Evolutionary conservation across 2,888 invertebrate genomes (phyloP), one percentile per base, ranked within the genome.

Genomic region (Drosophila merina): DNA sequence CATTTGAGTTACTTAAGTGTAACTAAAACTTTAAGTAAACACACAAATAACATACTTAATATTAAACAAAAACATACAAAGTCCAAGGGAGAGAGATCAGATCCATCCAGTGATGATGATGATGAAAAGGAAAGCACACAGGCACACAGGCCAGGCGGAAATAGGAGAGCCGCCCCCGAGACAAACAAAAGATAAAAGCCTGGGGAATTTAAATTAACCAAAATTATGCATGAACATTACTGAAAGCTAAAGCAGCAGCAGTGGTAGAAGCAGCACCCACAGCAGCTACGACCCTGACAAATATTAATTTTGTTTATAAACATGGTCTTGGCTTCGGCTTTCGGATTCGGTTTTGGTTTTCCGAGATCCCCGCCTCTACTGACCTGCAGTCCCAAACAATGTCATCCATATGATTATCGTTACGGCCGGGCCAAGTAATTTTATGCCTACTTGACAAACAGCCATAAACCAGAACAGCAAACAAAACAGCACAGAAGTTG

Each of bases 181-280:
- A 75, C 84, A 87, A 85, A 87, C 84, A 85, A 86, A 80, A 86
- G 88, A 85, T 85, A 85, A 85, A 86, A 86, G 82, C 83, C 68
- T 62, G 70, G 75, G 83, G 85, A 84, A 86, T 80, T 85, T 78
- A 89, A 89, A 89, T 89, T 89, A 89, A 89, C 86, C 85, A 78
- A 88, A 89, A 89, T 89, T 89, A 89, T 89, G 89, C 88, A 88
- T 77, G 87, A 83, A 84, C 89, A 88, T 88, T 86, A 79, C 81
- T 81, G 74, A 44, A 57, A 38, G 51, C 36, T 36, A 33, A 54
- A 66, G 26, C 44, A 38, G 9, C 52, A 10, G 10, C 31, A 25
- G 50, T 9, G 40, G 8, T 9, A 47, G 8, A 28, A n/a, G 42
- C 31, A 8, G 25, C 5, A 26, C 38, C 31, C 28, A 40, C 30